Evolutionary conservation across 2,888 invertebrate genomes (phyloP).

Genomic region (Escarpia spicata): DNA sequence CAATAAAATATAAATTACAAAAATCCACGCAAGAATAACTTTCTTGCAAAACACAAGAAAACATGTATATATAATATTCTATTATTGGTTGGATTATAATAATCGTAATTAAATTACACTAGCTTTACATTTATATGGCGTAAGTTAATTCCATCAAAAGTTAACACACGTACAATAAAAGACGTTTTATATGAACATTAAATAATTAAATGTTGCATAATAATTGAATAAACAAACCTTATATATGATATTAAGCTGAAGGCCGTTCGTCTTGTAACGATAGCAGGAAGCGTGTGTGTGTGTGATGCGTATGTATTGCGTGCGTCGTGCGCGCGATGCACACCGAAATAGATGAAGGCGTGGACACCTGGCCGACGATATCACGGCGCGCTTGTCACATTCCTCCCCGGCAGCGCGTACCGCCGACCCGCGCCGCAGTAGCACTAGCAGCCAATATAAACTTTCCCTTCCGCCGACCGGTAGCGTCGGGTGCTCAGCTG

Average conservation of each 20-base stretch:
- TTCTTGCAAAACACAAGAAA: no score
- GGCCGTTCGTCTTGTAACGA: not conserved
- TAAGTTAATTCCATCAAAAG: no score
- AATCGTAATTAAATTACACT: no score
- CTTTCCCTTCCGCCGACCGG: not conserved
- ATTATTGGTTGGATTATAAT: no score
- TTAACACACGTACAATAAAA: no score
- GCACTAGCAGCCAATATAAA: not conserved
- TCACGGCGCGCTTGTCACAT: not conserved
- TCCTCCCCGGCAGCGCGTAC: not conserved
- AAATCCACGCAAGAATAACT: no score
- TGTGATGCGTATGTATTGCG: not conserved
- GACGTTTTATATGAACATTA: no score
- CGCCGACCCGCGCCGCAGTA: not conserved
- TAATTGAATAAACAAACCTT: not conserved
- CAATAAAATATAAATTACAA: no score
- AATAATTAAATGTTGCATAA: not conserved
- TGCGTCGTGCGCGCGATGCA: not conserved
- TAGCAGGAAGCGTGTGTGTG: not conserved
- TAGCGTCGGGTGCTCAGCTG: not conserved
- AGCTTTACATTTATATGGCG: no score
- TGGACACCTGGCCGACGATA: not conserved
- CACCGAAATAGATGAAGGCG: not conserved
- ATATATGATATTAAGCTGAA: not conserved
- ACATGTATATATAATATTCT: no score